Base-by-base conservation (phyloP, 2,797 vertebrate genomes). In the Carduelis carduelis region DNA sequence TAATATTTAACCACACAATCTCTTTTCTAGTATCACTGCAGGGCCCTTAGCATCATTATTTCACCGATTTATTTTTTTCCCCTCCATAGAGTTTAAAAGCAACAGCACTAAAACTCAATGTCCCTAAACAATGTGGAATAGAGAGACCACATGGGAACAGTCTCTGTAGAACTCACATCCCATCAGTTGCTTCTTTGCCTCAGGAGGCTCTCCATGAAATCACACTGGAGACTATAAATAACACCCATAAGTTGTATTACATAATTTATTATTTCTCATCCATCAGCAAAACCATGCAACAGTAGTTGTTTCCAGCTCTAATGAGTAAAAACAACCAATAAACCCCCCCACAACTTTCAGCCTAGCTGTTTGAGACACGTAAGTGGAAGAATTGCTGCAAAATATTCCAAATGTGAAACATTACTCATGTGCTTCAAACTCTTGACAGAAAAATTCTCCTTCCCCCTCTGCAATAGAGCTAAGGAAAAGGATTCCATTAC, bases 261-360 rank as follows among this genome's bases (percentile, higher is more conserved):
- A 7, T 35, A 89, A 81, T 37, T 52, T 64, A 57, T 27, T 93
- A 80, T 66, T 93, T 71, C 55, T 68, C n/a, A 79, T 69, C 76
- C 77, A 34, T 86, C 89, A 84, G 28, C 50, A 89, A 74, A 91
- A 46, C 28, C 69, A 80, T 27, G 47, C 49, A 92, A 81, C 15
- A 57, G 56, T 21, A 65, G 63, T 65, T 92, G 53, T 66, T 80
- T 80, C 81, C 43, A 77, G 53, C 44, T 72, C 44, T 82, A 84
- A 82, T 35, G 20, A 90, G 47, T 47, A 74, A 84, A 93, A 59
- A 26, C 12, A 80, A 47, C 23, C 55, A 71, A 59, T 12, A 43
- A 66, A 18, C 1, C 2, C 0, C 1, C 12, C 12, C 17, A 34
- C 22, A 59, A 52, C 34, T 91, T 89, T 22, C 18, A 78, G 32